phyloP scores from a whole-genome alignment of 1,140 invertebrate species.

The Calephelis virginiensis region DNA sequence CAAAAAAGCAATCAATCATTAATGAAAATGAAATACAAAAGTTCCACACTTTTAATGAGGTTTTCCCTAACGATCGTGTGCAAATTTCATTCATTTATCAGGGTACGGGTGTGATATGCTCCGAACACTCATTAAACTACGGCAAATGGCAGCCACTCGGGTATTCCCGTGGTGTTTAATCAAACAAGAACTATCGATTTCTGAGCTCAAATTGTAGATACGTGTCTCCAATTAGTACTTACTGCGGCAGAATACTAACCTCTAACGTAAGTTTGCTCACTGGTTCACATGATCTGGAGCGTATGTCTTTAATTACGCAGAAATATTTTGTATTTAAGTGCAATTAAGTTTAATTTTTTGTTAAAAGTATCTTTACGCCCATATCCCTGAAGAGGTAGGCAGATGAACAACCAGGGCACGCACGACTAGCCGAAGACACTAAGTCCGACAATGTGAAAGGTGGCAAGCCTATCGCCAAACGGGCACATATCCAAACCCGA shows the following conservation, averaged over 20 bases:
- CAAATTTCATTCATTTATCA: conserved; percentile 43
- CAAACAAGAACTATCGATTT: conserved; percentile 65
- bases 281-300: neutral
- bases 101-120: conserved; percentile 28
- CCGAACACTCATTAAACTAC: conserved; percentile 34
- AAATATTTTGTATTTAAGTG: neutral
- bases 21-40: neutral
- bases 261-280: conserved; percentile 19
- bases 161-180: conserved; percentile 52
- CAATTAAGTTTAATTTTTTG: too few relatives aligned
- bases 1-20: neutral
- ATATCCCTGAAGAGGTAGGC: too few relatives aligned
- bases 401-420: too few relatives aligned
- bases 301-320: neutral
- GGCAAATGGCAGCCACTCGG: conserved; percentile 39
- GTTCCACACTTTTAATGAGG: conserved; percentile 3
- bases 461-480: too few relatives aligned
- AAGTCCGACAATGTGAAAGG: too few relatives aligned
- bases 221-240: conserved; percentile 60
- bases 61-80: conserved; percentile 27
- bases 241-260: conserved; percentile 40
- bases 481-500: too few relatives aligned
- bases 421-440: too few relatives aligned
- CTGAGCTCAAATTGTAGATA: conserved; percentile 52
- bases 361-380: too few relatives aligned